Evolutionary conservation across 2,888 invertebrate genomes (phyloP).

Genomic region (Drepanosiphum platanoidis): DNA sequence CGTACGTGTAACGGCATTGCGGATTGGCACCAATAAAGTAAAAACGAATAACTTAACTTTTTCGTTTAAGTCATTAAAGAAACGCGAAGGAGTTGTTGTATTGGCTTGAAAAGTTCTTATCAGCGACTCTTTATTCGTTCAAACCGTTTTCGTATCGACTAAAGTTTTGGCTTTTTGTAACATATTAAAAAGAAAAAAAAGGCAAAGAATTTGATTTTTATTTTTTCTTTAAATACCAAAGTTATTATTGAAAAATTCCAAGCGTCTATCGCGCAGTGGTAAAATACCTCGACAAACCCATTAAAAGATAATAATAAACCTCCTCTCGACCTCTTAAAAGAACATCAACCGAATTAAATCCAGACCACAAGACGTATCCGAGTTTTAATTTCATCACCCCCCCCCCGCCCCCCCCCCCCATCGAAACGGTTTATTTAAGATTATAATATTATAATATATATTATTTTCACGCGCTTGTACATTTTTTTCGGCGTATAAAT

Average conservation of each 20-base stretch:
- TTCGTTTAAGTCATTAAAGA: conserved; percentile 34
- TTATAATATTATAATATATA: too few relatives aligned
- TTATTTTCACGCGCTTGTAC: background rate
- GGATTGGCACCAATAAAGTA: background rate
- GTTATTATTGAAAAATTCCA: background rate
- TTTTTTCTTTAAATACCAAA: background rate
- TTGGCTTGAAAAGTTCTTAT: conserved; percentile 43
- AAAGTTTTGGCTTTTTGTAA: conserved; percentile 24
- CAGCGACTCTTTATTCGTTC: background rate
- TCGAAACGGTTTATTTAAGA: too few relatives aligned
- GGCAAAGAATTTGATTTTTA: background rate
- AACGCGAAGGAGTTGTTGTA: conserved; percentile 12
- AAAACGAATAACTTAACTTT: conserved; percentile 51
- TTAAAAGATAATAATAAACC: conserved; percentile 8
- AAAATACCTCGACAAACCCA: background rate
- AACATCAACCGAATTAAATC: background rate
- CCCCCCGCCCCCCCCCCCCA: too few relatives aligned
- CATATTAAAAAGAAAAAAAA: background rate
- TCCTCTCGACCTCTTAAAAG: background rate
- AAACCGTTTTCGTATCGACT: background rate
- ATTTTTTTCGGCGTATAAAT: background rate
- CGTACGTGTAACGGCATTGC: background rate
- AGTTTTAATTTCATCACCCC: background rate
- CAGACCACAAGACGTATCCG: too few relatives aligned
- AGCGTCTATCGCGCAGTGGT: background rate